Evolutionary conservation across 2,797 vertebrate species (phyloP), one percentile per base, ranked within the genome.

Genomic region (Hippoglossus hippoglossus): DNA sequence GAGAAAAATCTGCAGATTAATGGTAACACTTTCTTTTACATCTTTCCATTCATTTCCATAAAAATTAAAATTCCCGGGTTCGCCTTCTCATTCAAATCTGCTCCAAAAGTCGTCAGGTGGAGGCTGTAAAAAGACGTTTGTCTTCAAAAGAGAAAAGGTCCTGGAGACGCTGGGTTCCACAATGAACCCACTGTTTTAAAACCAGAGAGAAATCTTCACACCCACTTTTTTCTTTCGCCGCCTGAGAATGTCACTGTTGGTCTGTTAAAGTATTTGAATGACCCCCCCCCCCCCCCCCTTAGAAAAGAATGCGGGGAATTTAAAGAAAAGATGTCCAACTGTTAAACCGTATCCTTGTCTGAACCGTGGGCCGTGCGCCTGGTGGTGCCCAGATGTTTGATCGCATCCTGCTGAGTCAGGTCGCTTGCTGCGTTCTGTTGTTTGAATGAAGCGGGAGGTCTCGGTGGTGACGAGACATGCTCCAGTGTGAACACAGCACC

Each of bases 351-450:
- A 87, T 87, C 91, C 90, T 85, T 59, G 79, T 67, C 75, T 91
- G 88, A 90, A 82, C 83, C 61, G 21, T 12, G 51, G 67, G 59
- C 51, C 53, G 2, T 46, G 3, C 0, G 64, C 67, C 86, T 82
- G 75, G 74, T 87, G 84, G 70, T 75, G 73, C 81, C 78, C 90
- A 91, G 92, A 92, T 93, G 90, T 84, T 86, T 66, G 77, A 75
- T 36, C 26, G 34, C 50, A 21, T 50, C 26, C 66, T 25, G 78
- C 86, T 81, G 77, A 82, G 52, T 71, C 53, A 82, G 71, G 58
- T 81, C 65, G 44, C 41, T 68, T 9, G n/a, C 41, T 50, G 55
- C 64, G 75, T 55, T 56, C 58, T 60, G 21, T 71, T 84, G 71
- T 77, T 79, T 79, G 58, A 46, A 3, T 26, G 24, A 11, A 56